Evolutionary conservation across 2,797 vertebrate genomes (phyloP), one percentile per base, ranked within the genome.

Genomic region (Sitta carolinensis): DNA sequence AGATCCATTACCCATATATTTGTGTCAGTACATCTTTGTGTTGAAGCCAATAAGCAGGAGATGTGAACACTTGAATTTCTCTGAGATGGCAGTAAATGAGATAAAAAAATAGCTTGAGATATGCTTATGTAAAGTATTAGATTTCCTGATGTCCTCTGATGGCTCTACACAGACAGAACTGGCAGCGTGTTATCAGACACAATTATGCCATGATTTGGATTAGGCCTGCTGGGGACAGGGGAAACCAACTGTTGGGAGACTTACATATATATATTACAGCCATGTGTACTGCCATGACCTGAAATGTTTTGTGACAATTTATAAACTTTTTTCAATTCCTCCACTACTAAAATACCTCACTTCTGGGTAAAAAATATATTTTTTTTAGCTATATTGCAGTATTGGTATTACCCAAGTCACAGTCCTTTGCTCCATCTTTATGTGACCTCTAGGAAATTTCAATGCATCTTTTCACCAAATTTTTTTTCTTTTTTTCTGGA

Each of bases 61-160:
- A 67, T 88, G 50, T 59, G 64, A 89, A 77, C 48, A 85, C 50
- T 52, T 70, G 88, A 90, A 75, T 84, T 93, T 94, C 50, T 90
- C 76, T 54, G 73, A 95, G 64, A 81, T 42, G 54, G 62, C 54
- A 88, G 42, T 43, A 52, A 70, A 59, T 26, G 85, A 91, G 50
- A 34, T 11, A 40, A 86, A 40, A 86, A 93, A 95, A 91, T 52
- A 91, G 10, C 63, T 84, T 80, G 59, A 80, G 75, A 93, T 94
- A 76, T 34, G 36, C 43, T 93, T 64, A 81, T 54, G 69, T 72
- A 81, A 84, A 89, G 34, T 74, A 86, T 61, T 62, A 68, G 34
- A 64, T 59, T 70, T 93, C 54, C 61, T 91, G 50, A 73, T n/a
- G 45, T 80, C 54, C 64, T 94, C 74, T 89, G 67, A 63, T 62